A percentile compares a stretch with the other conserved stretches of the same genome.
phyloP scores from a whole-genome alignment of 2,888 invertebrate genomes.

The Cantharis nigra region DNA sequence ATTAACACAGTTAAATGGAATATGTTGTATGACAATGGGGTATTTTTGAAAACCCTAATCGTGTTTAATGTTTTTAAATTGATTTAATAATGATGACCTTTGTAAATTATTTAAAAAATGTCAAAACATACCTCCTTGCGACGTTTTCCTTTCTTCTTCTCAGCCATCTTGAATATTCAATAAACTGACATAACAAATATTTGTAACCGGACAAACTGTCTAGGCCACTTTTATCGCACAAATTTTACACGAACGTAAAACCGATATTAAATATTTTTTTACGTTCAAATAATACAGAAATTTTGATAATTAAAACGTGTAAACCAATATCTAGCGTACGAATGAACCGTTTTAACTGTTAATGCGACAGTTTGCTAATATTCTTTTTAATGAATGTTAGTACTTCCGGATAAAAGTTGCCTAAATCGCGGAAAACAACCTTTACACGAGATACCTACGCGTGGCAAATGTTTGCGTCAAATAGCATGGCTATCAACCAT shows the following conservation, averaged over 20 bases:
- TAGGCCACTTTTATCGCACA: not conserved
- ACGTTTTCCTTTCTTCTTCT: constrained; percentile 67
- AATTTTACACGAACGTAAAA: not conserved
- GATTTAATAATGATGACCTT: not conserved
- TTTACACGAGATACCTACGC: not conserved
- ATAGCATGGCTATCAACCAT: not conserved
- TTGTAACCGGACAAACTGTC: not conserved
- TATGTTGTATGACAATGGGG: not conserved
- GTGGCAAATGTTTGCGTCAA: constrained; percentile 1
- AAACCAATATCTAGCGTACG: not conserved
- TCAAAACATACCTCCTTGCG: constrained; percentile 63
- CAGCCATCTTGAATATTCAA: constrained; percentile 59
- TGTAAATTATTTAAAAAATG: constrained; percentile 9
- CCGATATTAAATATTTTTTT: not conserved
- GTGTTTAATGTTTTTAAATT: not conserved
- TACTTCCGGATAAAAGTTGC: not conserved
- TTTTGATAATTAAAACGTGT: not conserved
- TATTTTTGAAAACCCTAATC: not conserved
- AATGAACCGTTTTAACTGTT: not conserved
- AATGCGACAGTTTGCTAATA: not conserved
- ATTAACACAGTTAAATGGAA: not conserved
- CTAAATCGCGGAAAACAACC: not conserved
- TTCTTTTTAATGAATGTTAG: not conserved
- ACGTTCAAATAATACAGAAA: not conserved
- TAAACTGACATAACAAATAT: constrained; percentile 1